phyloP scores from a whole-genome alignment of 2,797 vertebrate genomes.

The Oreonectes daqikongensis region DNA sequence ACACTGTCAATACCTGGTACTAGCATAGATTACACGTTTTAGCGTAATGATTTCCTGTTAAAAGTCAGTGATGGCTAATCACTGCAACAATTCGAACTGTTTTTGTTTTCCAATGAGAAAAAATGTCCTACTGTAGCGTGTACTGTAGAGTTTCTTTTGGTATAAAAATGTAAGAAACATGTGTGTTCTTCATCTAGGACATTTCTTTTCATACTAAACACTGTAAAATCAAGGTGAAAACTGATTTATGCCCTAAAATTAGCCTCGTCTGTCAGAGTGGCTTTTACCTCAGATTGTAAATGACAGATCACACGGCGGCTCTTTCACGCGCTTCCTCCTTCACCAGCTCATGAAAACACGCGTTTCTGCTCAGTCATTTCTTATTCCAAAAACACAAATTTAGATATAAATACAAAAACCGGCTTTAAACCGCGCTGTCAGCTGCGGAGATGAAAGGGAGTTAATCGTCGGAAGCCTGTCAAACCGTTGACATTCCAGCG shows the following conservation, averaged over 20 bases:
- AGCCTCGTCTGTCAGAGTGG: neutral
- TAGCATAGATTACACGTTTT: neutral
- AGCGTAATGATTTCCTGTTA: constrained; percentile 11
- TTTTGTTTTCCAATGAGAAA: too few relatives aligned
- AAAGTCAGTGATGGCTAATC: constrained; percentile 8
- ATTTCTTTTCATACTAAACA: too few relatives aligned
- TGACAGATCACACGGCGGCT: constrained; percentile 32
- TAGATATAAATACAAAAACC: constrained; percentile 53
- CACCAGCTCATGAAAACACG: constrained; percentile 33
- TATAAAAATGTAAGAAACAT: too few relatives aligned
- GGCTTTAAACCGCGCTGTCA: constrained; percentile 56
- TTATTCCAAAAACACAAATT: constrained; percentile 54
- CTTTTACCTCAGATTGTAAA: constrained; percentile 28
- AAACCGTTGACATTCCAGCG: constrained; percentile 50
- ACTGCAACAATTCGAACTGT: too few relatives aligned
- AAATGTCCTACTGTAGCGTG: too few relatives aligned
- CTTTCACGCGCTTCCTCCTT: constrained; percentile 21
- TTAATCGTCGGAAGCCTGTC: constrained; percentile 53
- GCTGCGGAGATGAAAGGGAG: constrained; percentile 50
- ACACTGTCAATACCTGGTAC: constrained; percentile 12
- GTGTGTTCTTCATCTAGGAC: too few relatives aligned
- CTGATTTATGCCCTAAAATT: neutral
- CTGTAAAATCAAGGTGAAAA: neutral
- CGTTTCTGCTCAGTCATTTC: constrained; percentile 19
- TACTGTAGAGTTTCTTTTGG: too few relatives aligned